Base-by-base conservation (phyloP, 2,888 invertebrate species). In the Taenaris catops region DNA sequence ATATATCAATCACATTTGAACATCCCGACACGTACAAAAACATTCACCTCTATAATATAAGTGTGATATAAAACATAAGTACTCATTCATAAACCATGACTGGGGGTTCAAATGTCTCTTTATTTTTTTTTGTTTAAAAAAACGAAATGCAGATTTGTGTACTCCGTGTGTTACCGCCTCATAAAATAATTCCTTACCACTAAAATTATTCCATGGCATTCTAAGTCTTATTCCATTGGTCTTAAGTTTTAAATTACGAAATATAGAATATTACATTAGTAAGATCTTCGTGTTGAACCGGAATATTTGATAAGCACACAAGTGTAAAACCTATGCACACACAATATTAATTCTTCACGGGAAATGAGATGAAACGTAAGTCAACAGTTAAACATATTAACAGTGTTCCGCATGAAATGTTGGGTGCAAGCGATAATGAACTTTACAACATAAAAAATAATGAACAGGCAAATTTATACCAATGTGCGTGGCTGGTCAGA, bases 321-420 rank as follows among this genome's bases (percentile, higher is more conserved):
- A 56, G 55, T 59, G 55, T 67, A 60, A 65, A 63, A 52, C 60
- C 54, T 63, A 53, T 54, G 52, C 55, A 50, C 52, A 63, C 64
- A 54, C 54, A 52, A 60, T 55, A 62, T 66, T 65, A 66, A 73
- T 69, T 63, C 62, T 68, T 67, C 63, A 64, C 64, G 62, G 66
- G 67, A 68, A 73, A 61, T 59, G 58, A 64, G 63, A 62, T 61
- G 58, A 62, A 61, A 59, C 63, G 54, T 63, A 51, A 58, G 63
- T 67, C 63, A 68, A 70, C 54, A 69, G 28, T 48, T 35, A 42
- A 50, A 51, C 47, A 46, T 46, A n/a, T n/a, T n/a, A 26, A 47
- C 34, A 32, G 28, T 41, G 44, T 46, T 38, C 44, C 35, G 23
- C 18, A 45, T 46, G 40, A 33, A 19, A 41, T 36, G 31, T 25